Conservation (phyloP, 2,888 invertebrate genomes). For the Julus scanicus region DNA sequence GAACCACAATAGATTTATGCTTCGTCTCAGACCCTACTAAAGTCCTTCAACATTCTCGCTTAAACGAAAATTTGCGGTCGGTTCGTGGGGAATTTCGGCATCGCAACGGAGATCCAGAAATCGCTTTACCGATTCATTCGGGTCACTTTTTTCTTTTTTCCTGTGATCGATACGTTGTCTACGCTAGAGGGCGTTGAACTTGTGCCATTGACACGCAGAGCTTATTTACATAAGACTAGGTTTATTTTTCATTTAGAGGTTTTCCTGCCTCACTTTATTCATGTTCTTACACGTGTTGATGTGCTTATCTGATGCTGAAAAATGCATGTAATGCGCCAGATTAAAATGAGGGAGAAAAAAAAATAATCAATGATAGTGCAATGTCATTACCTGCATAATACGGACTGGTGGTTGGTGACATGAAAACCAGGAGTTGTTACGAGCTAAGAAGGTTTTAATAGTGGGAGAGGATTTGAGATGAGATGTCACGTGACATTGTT, state of each 20-base stretch:
- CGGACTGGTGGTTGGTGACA: background rate
- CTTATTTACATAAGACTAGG: slow-evolving; percentile 11
- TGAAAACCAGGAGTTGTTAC: background rate
- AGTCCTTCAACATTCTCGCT: slow-evolving; percentile 31
- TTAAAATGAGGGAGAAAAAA: background rate
- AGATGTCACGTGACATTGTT: slow-evolving; percentile 12
- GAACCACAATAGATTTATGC: slow-evolving; percentile 40
- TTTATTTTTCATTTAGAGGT: slow-evolving; percentile 7
- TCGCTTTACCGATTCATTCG: too few species aligned
- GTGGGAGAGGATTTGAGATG: background rate
- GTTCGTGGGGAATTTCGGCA: slow-evolving; percentile 31
- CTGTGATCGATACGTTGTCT: background rate
- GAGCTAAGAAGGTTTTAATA: background rate
- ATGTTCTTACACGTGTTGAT: background rate
- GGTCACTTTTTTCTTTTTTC: slow-evolving; percentile 41
- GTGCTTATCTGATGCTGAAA: background rate
- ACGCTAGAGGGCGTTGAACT: slow-evolving; percentile 19
- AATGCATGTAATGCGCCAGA: slow-evolving; percentile 1
- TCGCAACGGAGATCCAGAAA: background rate
- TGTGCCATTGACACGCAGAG: slow-evolving; percentile 5
- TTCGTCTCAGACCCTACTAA: background rate
- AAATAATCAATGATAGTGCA: slow-evolving; percentile 21
- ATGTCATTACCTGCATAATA: background rate
- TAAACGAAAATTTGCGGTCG: slow-evolving; percentile 43
- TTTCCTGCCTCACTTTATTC: background rate